Percentiles rank a stretch among this genome's conserved stretches.
These are phyloP conservation scores for Ambastaia sidthimunki DNA, from an alignment of 2,797 vertebrate species.

Conservation along the genomic window DNA sequence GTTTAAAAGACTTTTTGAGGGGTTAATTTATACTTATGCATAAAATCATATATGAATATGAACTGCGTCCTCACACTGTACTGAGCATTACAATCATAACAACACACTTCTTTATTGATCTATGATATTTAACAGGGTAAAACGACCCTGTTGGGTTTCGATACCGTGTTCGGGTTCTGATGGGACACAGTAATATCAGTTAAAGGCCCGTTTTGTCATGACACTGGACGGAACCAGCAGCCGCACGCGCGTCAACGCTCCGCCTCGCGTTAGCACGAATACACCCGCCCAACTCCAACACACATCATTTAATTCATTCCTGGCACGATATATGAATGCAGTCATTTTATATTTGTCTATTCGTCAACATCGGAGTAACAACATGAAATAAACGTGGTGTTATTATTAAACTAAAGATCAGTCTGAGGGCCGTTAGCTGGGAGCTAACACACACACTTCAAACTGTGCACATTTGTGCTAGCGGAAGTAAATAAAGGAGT, in stretches of 20 bases:
- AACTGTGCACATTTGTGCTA: background rate
- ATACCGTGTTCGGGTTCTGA: background rate
- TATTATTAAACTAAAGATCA: conserved; percentile 2
- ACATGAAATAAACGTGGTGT: background rate
- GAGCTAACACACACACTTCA: conserved; percentile 31
- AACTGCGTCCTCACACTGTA: background rate
- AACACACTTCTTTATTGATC: background rate
- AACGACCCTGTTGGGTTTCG: background rate
- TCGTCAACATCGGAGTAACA: background rate
- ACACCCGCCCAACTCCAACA: conserved; percentile 21
- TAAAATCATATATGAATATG: background rate
- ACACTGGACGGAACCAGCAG: conserved; percentile 11
- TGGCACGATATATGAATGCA: background rate
- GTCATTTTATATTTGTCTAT: too few species aligned
- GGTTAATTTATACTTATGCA: background rate
- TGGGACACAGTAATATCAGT: background rate
- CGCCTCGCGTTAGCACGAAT: conserved; percentile 27
- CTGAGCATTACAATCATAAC: too few species aligned
- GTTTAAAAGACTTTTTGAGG: background rate
- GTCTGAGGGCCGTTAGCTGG: conserved; percentile 37
- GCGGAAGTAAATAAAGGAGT: background rate
- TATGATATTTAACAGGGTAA: background rate
- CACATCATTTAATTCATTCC: background rate
- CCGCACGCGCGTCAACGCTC: background rate
- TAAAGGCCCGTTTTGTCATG: conserved; percentile 26